Base-by-base conservation (phyloP, 1,140 invertebrate species). In the Agrypnia vestita region DNA sequence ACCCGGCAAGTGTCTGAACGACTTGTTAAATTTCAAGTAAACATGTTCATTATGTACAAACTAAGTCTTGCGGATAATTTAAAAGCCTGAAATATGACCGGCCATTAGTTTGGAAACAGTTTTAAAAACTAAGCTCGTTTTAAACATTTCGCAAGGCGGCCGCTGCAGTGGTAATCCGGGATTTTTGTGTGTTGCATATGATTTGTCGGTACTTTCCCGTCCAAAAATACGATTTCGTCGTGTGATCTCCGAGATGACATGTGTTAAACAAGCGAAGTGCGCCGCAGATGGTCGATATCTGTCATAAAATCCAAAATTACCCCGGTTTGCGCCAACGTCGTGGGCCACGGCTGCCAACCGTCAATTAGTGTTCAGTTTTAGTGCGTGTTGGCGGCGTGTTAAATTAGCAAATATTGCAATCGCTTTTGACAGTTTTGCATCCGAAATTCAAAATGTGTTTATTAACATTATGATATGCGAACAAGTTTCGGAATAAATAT, bases 271-370 rank as follows among this genome's bases (percentile, higher is more conserved):
- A 79, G 71, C 25, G 62, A 78, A 82, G 78, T 82, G 51, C 74
- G 43, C 51, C 72, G 76, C 81, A 82, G 35, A 82, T 82, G 81
- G 81, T 55, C 73, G 67, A 82, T 82, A 80, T 77, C 81, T 82
- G 78, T 82, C 78, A 80, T 82, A 80, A 80, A 76, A 49, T 51
- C 17, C 35, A 15, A 56, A 64, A 53, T 77, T 73, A 76, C 71
- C 56, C 46, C 73, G 9, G 46, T 80, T 69, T 46, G 55, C 61
- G 64, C 62, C 25, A 69, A 64, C 7, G 49, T 21, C 59, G 35
- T 49, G 71, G 59, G n/a, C 49, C 51, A 21, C 46, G 67, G 17
- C 15, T 47, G 67, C 64, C 35, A 72, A 56, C 21, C 76, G 64
- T 73, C 74, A 81, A 81, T 81, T 81, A 71, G 44, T 62, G 64